phyloP scores from a whole-genome alignment of 2,797 vertebrate genomes.

The Labroides dimidiatus region DNA sequence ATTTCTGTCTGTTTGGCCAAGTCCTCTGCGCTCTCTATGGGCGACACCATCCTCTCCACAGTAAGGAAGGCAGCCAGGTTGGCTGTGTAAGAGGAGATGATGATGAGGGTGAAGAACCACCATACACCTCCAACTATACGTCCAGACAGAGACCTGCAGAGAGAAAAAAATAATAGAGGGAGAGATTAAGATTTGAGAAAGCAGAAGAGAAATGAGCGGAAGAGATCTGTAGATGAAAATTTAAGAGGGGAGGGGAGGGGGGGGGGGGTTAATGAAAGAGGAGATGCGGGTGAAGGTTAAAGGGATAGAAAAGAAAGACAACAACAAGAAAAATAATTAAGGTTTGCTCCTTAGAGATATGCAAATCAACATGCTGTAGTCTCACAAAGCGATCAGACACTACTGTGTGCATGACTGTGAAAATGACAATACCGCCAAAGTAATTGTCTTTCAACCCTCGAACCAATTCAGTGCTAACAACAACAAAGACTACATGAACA shows the following conservation, averaged over 20 bases:
- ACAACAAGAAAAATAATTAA: slow-evolving; percentile 46
- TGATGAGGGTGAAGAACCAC: slow-evolving; percentile 99
- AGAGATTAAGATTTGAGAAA: slow-evolving; percentile 2
- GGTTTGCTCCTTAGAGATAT: slow-evolving; percentile 44
- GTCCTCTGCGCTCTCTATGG: slow-evolving; percentile 91
- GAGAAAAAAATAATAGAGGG: slow-evolving; percentile 8
- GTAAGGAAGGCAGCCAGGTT: slow-evolving; percentile 99
- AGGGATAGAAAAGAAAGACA: slow-evolving; percentile 15
- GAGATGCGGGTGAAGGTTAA: slow-evolving; percentile 21
- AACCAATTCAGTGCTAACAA: slow-evolving; percentile 63
- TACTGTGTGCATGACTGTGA: slow-evolving; percentile 43
- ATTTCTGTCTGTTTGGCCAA: slow-evolving; percentile 99
- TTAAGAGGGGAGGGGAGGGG: not conserved
- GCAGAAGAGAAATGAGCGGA: not conserved
- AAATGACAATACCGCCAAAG: slow-evolving; percentile 46
- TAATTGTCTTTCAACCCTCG: slow-evolving; percentile 63
- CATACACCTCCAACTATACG: slow-evolving; percentile 98
- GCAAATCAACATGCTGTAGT: slow-evolving; percentile 26
- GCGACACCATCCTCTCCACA: slow-evolving; percentile 98
- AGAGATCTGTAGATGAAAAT: slow-evolving; percentile 22
- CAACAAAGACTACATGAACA: slow-evolving; percentile 55
- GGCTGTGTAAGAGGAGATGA: slow-evolving; percentile 98
- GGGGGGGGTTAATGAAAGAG: slow-evolving; percentile 2
- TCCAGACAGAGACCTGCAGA: slow-evolving; percentile 95
- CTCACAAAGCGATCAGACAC: slow-evolving; percentile 38